A percentile compares a stretch with the other conserved stretches of the same genome.
Conservation (phyloP, 1,140 invertebrate genomes). For the Brachionus angularis region DNA sequence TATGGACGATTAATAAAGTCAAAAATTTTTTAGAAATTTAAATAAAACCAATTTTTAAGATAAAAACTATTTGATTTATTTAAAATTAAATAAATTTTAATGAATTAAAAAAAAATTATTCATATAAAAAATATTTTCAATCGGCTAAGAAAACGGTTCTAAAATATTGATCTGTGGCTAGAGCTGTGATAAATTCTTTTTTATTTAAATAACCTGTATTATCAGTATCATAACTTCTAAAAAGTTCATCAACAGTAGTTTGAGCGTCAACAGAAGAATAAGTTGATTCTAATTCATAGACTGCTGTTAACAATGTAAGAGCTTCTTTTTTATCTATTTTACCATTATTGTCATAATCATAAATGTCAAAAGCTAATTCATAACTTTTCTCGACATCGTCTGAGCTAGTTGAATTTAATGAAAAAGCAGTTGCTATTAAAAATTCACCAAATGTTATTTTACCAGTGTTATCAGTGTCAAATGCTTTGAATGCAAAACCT, state of each 20-base stretch:
- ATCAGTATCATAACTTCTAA: slow-evolving; percentile 39
- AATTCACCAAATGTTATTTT: slow-evolving; percentile 44
- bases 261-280: neutral
- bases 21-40: no score
- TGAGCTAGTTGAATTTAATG: neutral
- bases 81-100: no score
- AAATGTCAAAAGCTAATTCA: slow-evolving; percentile 38
- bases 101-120: no score
- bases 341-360: slow-evolving; percentile 40
- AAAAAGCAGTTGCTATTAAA: slow-evolving; percentile 3
- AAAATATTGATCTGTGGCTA: neutral
- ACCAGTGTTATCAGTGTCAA: slow-evolving; percentile 39
- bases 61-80: no score
- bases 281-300: slow-evolving; percentile 21
- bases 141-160: neutral
- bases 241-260: neutral
- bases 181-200: neutral
- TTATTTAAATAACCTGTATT: slow-evolving; percentile 15
- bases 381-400: slow-evolving; percentile 24
- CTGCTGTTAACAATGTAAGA: slow-evolving; percentile 1
- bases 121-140: neutral
- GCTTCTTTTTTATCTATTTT: slow-evolving; percentile 22
- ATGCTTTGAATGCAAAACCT: slow-evolving; percentile 19
- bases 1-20: no score
- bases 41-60: no score